phyloP scores from a whole-genome alignment of 2,113 vertebrate genomes.

The Himantopus leucocephalus region DNA sequence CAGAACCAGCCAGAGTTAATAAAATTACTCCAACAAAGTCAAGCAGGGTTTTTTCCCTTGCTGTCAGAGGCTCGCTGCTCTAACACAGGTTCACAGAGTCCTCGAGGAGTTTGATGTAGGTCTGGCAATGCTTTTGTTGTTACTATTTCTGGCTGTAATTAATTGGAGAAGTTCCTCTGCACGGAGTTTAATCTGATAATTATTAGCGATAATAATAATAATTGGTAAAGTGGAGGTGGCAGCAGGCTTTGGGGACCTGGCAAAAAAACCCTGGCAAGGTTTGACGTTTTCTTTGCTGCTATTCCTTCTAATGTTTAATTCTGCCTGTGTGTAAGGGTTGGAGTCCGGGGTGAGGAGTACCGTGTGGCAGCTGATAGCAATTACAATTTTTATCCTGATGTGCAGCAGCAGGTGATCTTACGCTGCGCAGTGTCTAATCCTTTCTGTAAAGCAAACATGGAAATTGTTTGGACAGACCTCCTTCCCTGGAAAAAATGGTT shows the following conservation, averaged over 20 bases:
- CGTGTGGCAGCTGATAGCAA: not conserved
- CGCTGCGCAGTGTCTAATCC: not conserved
- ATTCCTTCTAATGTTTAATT: not conserved
- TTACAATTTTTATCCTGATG: not conserved
- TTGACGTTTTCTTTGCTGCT: not conserved
- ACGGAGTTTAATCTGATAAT: conserved; percentile 28
- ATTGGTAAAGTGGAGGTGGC: not conserved
- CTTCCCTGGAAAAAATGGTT: not conserved
- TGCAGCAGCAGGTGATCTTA: not conserved
- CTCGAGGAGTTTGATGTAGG: not conserved
- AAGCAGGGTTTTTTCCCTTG: conserved; percentile 18
- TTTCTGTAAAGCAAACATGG: not conserved
- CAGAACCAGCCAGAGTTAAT: conserved; percentile 65
- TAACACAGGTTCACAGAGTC: not conserved
- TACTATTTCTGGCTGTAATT: conserved; percentile 45
- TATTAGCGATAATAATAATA: not conserved
- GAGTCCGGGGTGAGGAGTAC: not conserved
- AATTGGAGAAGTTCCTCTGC: conserved; percentile 16
- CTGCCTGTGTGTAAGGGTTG: not conserved
- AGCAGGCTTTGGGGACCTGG: not conserved
- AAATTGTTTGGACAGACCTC: not conserved
- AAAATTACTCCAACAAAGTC: conserved; percentile 67
- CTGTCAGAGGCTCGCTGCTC: conserved; percentile 7
- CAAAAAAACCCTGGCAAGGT: not conserved
- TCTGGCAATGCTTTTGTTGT: not conserved